These are phyloP conservation scores for Telmatochromis sp. DNA, from an alignment of 2,113 vertebrate genomes.

Conservation along the genomic window DNA sequence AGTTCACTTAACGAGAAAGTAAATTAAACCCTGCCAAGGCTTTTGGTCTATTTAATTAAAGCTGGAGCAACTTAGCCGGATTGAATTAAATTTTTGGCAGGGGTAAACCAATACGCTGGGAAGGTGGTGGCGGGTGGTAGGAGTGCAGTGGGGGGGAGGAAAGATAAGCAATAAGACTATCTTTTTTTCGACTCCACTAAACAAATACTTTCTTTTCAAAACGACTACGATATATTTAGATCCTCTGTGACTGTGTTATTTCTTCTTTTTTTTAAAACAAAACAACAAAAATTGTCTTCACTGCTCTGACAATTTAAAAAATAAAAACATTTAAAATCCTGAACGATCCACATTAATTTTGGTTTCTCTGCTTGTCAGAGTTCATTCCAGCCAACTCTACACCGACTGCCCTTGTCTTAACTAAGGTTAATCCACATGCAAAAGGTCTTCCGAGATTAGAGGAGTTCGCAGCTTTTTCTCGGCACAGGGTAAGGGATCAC, in stretches of 20 bases:
- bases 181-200: background rate
- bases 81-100: conserved; percentile 67
- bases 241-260: background rate
- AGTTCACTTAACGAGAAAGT: conserved; percentile 49
- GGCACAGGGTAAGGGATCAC: conserved; percentile 49
- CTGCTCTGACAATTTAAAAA: background rate
- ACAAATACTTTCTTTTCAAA: background rate
- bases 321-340: background rate
- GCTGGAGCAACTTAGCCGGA: conserved; percentile 54
- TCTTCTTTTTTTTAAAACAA: background rate
- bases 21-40: conserved; percentile 53
- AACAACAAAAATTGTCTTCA: background rate
- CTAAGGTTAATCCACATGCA: conserved; percentile 56
- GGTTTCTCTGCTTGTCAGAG: background rate
- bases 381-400: background rate
- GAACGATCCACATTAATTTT: background rate
- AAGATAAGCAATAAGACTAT: conserved; percentile 20
- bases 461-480: background rate
- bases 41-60: conserved; percentile 66
- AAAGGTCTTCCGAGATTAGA: conserved; percentile 47
- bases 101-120: conserved; percentile 47
- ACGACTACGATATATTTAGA: background rate
- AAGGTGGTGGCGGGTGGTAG: conserved; percentile 10
- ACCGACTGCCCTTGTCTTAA: background rate
- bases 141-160: background rate